These are phyloP conservation scores for Petrosia ficiformis DNA, from an alignment of 37 sponge, comb jelly and placozoan genomes.

Conservation along the genomic window DNA sequence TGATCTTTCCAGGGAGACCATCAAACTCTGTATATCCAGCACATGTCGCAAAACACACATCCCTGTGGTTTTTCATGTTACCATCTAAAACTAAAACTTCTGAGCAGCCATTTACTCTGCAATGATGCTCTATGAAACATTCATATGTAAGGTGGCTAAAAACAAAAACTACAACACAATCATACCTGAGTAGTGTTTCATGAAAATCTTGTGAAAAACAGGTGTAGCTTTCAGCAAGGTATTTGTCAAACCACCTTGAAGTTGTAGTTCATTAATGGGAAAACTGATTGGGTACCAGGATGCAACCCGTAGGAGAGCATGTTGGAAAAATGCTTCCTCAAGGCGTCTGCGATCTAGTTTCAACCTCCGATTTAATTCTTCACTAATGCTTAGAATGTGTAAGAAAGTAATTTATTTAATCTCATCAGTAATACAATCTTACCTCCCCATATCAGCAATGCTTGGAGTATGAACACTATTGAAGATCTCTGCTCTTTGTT, in stretches of 20 bases:
- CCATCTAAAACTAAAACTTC: slow-evolving; percentile 13
- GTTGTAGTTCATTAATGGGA: not conserved
- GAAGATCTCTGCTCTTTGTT: slow-evolving; percentile 40
- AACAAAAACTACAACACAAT: not conserved
- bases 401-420: not conserved
- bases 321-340: slow-evolving; percentile 25
- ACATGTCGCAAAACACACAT: slow-evolving; percentile 9
- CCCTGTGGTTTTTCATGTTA: slow-evolving; percentile 26
- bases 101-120: slow-evolving; percentile 2
- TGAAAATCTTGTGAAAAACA: slow-evolving; percentile 5
- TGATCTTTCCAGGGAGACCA: slow-evolving; percentile 8
- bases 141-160: not conserved
- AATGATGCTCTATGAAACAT: slow-evolving; percentile 3
- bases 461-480: slow-evolving; percentile 15
- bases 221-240: not conserved
- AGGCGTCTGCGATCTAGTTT: slow-evolving; percentile 25
- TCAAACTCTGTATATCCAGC: slow-evolving; percentile 14
- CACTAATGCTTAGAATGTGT: not conserved
- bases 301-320: slow-evolving; percentile 15
- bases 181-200: slow-evolving; percentile 6
- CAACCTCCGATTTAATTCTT: not conserved
- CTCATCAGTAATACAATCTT: too few relatives aligned
- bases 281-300: slow-evolving; percentile 4
- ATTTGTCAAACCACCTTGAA: not conserved
- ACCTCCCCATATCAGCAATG: not conserved